Base-by-base conservation (phyloP, 2,888 invertebrate species). In the Stramonita haemastoma region DNA sequence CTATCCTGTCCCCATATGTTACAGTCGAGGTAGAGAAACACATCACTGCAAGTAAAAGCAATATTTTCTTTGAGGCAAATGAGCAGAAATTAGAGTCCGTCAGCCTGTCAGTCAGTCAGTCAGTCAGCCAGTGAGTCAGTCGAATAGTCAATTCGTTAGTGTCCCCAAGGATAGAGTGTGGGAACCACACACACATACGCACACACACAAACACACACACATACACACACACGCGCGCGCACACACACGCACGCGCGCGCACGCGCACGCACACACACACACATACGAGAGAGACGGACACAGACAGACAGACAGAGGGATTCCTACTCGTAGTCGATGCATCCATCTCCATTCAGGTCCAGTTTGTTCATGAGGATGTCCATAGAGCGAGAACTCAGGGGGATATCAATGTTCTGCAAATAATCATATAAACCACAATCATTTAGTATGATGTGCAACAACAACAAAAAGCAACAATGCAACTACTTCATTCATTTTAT, bases 311-410 rank as follows among this genome's bases (percentile, higher is more conserved):
- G 17, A 79, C 32, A 79, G 36, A 81, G 22, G 36, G 26, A 22
- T 22, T 90, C 93, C 90, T 92, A 94, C 94, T 92, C 93, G 90
- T 93, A 94, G 90, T 94, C 93, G 11, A 94, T 91, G 36, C 93
- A 91, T 15, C 94, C 94, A 86, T 94, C 94, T 79, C 90, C 89
- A 88, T 94, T 94, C 0, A 92, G 89, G 87, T 95, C 94, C 29
- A 95, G 91, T 66, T 92, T 93, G 36, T 92, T 92, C 94, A 94
- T 94, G 88, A 94, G 88, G 32, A 93, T 92, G 89, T 94, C 94
- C 88, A 94, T 90, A 11, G 94, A 93, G 34, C 93, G 90, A 46
- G 91, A 89, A 86, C 94, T 94, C 22, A 94, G 90, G 0, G 94
- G 94, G 46, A 94, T 91, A 89, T 93, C 94, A 11, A 94, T 92